Conservation (phyloP, 2,888 invertebrate genomes). For the Noctua fimbriata region DNA sequence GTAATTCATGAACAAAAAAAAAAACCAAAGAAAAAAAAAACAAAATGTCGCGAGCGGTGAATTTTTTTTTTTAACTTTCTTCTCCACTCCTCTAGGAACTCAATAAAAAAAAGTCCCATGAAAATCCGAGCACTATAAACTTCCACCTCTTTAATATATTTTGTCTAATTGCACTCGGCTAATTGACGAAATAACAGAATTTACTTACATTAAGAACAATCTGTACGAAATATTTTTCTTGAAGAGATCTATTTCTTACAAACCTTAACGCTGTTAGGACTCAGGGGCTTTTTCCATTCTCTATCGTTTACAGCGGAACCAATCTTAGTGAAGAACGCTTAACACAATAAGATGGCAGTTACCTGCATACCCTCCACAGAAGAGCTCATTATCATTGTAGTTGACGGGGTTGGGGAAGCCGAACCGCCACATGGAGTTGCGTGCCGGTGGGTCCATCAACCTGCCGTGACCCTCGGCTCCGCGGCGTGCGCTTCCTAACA, state of each 20-base stretch:
- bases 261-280: background rate
- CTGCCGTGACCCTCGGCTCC: conserved; percentile 94
- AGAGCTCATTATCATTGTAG: conserved; percentile 98
- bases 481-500: conserved; percentile 84
- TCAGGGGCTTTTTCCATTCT: background rate
- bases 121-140: too few species aligned
- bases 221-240: background rate
- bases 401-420: conserved; percentile 98
- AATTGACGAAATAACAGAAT: background rate
- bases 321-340: background rate
- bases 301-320: background rate
- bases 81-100: too few species aligned
- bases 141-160: too few species aligned
- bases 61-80: too few species aligned
- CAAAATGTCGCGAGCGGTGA: too few species aligned
- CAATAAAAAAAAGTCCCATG: too few species aligned
- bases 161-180: too few species aligned
- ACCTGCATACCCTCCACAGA: conserved; percentile 97
- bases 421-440: conserved; percentile 98
- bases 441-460: conserved; percentile 97
- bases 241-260: background rate
- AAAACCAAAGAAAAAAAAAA: too few species aligned
- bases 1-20: too few species aligned
- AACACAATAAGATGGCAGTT: conserved; percentile 53
- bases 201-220: background rate